These are phyloP conservation scores for Drosophila chauvacae DNA, from an alignment of 1,140 invertebrate genomes.

Conservation along the genomic window DNA sequence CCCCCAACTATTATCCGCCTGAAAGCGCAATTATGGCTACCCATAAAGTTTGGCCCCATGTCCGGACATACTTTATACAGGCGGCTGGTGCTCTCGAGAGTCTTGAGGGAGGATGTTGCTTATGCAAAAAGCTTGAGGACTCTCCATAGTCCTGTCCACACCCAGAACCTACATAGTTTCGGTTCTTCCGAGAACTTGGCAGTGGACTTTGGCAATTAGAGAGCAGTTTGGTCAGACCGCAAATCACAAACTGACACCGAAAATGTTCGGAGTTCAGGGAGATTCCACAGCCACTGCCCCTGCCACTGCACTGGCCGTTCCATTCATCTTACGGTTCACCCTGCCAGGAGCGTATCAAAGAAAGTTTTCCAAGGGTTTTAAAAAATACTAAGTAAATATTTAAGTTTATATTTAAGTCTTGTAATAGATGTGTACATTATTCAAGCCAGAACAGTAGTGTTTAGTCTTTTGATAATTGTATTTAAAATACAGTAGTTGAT, in stretches of 20 bases:
- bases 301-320: neutral
- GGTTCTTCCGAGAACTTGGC: conserved; percentile 7
- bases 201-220: conserved; percentile 29
- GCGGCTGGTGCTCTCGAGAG: conserved; percentile 5
- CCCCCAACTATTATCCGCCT: conserved; percentile 49
- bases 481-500: neutral
- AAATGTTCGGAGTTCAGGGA: conserved; percentile 16
- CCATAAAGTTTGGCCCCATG: conserved; percentile 52
- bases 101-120: conserved; percentile 14
- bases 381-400: neutral
- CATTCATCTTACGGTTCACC: conserved; percentile 8
- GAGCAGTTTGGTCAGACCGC: conserved; percentile 30
- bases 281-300: neutral
- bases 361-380: neutral
- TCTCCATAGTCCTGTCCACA: neutral
- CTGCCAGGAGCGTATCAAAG: neutral
- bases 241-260: conserved; percentile 47
- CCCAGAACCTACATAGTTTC: conserved; percentile 1
- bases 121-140: conserved; percentile 12
- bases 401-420: neutral
- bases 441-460: neutral
- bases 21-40: conserved; percentile 59
- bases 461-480: neutral
- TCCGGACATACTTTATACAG: conserved; percentile 27
- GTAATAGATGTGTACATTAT: neutral